Base-by-base conservation (phyloP, 2,888 invertebrate species). In the Eupithecia inturbata region DNA sequence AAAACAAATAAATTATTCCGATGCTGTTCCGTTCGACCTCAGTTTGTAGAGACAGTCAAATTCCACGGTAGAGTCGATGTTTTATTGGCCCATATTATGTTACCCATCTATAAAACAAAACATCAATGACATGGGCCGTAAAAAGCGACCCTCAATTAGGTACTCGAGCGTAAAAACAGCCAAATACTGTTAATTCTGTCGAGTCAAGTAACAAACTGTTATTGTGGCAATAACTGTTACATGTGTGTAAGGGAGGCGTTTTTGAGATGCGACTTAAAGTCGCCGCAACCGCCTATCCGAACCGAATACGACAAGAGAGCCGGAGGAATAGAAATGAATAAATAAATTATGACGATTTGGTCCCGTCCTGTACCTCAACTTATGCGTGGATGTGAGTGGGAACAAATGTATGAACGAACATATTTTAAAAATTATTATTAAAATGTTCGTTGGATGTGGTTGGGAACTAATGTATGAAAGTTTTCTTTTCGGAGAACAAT, bases 181-280 rank as follows among this genome's bases (percentile, higher is more conserved):
- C 80, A 80, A 81, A 79, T 78, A 66, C 76, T 39, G 75, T 80
- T 82, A 82, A 82, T 82, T 79, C 77, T 75, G 75, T 73, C 73
- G 77, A 79, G 79, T 80, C 78, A 80, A 79, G 81, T 82, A 81
- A 80, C 80, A 77, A 36, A 82, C 76, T 76, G 81, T 81, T 82
- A 82, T 82, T 80, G 82, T 62, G 22, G 63, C 74, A 78, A 82
- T 82, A 82, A 82, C 80, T 74, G 78, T 80, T 77, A 82, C 78
- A 77, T 76, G 78, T 78, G 78, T 78, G 76, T 80, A 22, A 66
- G 41, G 39, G 39, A 22, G 39, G 14, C 1, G 39, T 39, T 39
- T 7, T 33, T n/a, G 33, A 66, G 19, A 36, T 36, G 66, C 39
- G 66, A 66, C 39, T 39, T 26, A 12, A 39, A 22, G 66, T 63